Base-by-base conservation (phyloP, 1,140 invertebrate species). In the Zaprionus capensis region DNA sequence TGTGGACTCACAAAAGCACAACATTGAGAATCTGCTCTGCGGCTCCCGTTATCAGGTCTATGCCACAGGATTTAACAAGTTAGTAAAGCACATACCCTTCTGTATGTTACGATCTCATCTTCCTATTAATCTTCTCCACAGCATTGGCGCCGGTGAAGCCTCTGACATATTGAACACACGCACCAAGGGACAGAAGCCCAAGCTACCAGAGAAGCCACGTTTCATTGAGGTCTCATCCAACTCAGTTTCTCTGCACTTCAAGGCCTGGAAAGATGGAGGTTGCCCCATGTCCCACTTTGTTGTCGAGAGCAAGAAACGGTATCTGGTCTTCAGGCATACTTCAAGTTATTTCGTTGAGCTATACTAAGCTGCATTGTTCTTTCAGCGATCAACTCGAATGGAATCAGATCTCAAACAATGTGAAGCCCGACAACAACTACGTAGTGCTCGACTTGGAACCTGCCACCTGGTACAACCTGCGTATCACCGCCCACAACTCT, bases 271-370 rank as follows among this genome's bases (percentile, higher is more conserved):
- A 62, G 97, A 98, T 92, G 97, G 97, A 69, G 98, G 98, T 34
- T 99, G 98, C 93, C 97, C 98, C 2, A 99, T 99, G 96, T 95
- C 97, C 53, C 98, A 98, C 91, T 99, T 98, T 93, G 97, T 98
- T 62, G 97, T 99, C 34, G 97, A 98, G 93, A 98, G 99, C 93
- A 98, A 98, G 93, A 97, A 97, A 92, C 97, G 97, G 97, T 98
- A 94, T 55, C 9, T 41, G 2, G 28, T 20, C 12, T 15, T 49
- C 34, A n/a, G 20, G n/a, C 17, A 53, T 9, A 51, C n/a, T 4
- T n/a, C 4, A 46, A 12, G 5, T 59, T 5, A 4, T 24, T 20
- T 1, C 14, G 3, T 15, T 1, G 15, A n/a, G 24, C 26, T 11
- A 22, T 28, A 55, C 51, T 64, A 69, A 58, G 11, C 2, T 36